Conservation (phyloP, 1,140 invertebrate species). For the Chelonus insularis region DNA sequence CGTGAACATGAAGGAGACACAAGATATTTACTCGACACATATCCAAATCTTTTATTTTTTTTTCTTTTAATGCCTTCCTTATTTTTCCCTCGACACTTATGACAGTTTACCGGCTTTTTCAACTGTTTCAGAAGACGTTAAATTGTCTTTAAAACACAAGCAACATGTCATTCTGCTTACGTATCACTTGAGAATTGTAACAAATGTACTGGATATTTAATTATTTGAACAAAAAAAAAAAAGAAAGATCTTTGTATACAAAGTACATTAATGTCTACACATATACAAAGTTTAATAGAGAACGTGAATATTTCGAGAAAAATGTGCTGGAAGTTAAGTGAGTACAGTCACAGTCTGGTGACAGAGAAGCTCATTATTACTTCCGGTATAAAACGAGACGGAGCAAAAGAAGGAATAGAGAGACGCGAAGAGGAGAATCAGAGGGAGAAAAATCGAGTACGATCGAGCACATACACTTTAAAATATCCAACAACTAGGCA, state of each 20-base stretch:
- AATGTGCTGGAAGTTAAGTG: not conserved
- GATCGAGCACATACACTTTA: slow-evolving; percentile 27
- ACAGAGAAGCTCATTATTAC: slow-evolving; percentile 34
- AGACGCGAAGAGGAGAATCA: slow-evolving; percentile 9
- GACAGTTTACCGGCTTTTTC: not conserved
- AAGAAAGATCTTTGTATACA: no score
- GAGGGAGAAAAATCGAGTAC: slow-evolving; percentile 31
- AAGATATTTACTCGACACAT: not conserved
- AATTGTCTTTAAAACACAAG: not conserved
- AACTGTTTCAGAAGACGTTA: not conserved
- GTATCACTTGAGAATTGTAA: no score
- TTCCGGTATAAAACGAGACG: slow-evolving; percentile 29
- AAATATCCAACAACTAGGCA: slow-evolving; percentile 50
- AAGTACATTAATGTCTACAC: no score
- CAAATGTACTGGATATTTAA: no score
- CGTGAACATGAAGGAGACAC: not conserved
- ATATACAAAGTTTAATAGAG: not conserved
- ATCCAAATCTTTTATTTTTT: not conserved
- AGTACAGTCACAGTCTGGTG: slow-evolving; percentile 22
- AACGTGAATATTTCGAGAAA: not conserved
- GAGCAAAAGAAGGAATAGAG: not conserved
- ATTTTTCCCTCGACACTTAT: not conserved
- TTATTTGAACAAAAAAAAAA: no score
- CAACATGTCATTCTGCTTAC: not conserved
- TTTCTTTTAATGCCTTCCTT: not conserved